Conservation (phyloP, 2,888 invertebrate genomes). For the Acrobasis suavella region DNA sequence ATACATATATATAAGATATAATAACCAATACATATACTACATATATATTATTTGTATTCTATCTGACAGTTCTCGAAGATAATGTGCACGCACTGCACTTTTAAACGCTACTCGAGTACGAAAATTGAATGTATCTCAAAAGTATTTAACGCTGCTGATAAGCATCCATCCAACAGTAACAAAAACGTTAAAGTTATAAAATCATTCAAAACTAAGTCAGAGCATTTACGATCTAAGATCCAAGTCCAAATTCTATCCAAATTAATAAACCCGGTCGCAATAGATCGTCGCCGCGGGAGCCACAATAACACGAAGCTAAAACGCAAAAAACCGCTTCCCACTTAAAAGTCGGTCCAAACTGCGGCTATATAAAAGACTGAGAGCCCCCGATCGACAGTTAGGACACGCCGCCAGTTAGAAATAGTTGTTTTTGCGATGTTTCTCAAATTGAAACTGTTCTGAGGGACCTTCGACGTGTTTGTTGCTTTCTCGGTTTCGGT, state of each 20-base stretch:
- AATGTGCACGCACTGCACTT: too few relatives aligned
- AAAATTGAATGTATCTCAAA: too few relatives aligned
- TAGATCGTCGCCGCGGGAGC: slow-evolving; percentile 34
- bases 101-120: too few relatives aligned
- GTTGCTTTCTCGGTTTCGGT: neutral
- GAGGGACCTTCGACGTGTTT: neutral
- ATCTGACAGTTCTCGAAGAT: too few relatives aligned
- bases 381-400: slow-evolving; percentile 54
- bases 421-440: slow-evolving; percentile 22
- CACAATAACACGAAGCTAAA: slow-evolving; percentile 52
- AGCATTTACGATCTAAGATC: neutral
- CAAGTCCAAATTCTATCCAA: neutral
- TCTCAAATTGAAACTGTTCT: slow-evolving; percentile 14
- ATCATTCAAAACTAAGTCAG: too few relatives aligned
- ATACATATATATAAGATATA: too few relatives aligned
- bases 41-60: too few relatives aligned
- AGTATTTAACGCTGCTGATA: too few relatives aligned
- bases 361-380: slow-evolving; percentile 57
- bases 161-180: too few relatives aligned
- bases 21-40: too few relatives aligned
- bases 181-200: too few relatives aligned
- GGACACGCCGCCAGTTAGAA: slow-evolving; percentile 37
- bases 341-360: slow-evolving; percentile 59
- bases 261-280: slow-evolving; percentile 11
- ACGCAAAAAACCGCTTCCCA: slow-evolving; percentile 56